These are phyloP conservation scores for Odontamblyopus lacepedii DNA, from an alignment of 2,797 vertebrate species.

Conservation along the genomic window DNA sequence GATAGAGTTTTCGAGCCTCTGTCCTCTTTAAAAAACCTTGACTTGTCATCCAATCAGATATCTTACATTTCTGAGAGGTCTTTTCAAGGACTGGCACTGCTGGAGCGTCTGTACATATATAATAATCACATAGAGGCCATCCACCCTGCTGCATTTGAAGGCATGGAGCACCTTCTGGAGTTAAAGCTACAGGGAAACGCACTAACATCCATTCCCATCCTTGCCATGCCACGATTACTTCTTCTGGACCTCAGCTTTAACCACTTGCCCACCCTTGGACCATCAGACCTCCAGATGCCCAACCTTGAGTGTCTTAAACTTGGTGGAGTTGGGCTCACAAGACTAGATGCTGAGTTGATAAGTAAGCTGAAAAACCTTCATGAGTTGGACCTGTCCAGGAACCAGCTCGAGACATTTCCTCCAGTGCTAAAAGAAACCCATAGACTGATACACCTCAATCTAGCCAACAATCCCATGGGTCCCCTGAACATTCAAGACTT, in stretches of 20 bases:
- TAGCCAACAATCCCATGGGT: constrained; percentile 87
- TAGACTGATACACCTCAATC: constrained; percentile 83
- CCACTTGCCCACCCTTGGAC: constrained; percentile 73
- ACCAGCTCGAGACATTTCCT: constrained; percentile 82
- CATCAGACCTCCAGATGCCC: constrained; percentile 77
- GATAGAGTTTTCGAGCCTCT: constrained; percentile 86
- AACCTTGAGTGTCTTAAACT: constrained; percentile 89
- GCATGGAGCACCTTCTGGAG: constrained; percentile 86
- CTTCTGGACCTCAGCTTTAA: constrained; percentile 94
- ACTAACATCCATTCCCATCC: constrained; percentile 78
- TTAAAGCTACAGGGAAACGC: constrained; percentile 92
- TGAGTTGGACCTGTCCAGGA: constrained; percentile 89
- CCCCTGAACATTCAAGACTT: constrained; percentile 84
- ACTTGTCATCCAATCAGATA: constrained; percentile 92
- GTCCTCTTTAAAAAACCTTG: constrained; percentile 87
- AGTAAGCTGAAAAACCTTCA: constrained; percentile 86
- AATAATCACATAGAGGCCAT: constrained; percentile 88
- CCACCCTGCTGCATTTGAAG: constrained; percentile 85
- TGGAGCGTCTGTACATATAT: constrained; percentile 94
- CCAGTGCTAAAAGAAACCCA: constrained; percentile 73
- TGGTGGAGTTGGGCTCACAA: constrained; percentile 84
- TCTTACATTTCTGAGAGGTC: constrained; percentile 87
- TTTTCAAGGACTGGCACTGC: constrained; percentile 84
- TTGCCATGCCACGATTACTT: constrained; percentile 85
- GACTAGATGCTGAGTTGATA: constrained; percentile 84